phyloP scores from a whole-genome alignment of 2,797 vertebrate species.

The Channa striata region DNA sequence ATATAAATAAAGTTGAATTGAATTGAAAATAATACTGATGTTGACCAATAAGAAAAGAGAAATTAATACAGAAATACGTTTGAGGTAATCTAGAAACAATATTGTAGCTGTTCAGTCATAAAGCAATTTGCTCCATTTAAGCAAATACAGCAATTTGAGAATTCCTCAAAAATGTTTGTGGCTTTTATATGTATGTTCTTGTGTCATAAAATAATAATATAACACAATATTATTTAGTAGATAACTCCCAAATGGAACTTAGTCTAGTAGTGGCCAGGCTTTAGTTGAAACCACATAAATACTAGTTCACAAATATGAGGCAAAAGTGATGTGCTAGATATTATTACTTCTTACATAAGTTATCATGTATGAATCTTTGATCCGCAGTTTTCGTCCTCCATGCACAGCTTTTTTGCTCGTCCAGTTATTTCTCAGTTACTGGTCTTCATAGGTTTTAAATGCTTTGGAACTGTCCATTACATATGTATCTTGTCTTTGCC shows the following conservation, averaged over 20 bases:
- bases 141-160: not conserved
- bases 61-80: not conserved
- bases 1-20: too few relatives aligned
- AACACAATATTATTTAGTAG: not conserved
- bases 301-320: constrained; percentile 22
- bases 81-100: constrained; percentile 3
- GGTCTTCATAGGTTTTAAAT: constrained; percentile 1
- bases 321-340: not conserved
- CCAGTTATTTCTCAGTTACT: constrained; percentile 1
- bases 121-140: not conserved
- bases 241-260: not conserved
- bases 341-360: not conserved
- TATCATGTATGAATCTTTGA: not conserved
- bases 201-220: not conserved
- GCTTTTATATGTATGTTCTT: not conserved
- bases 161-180: not conserved
- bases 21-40: too few relatives aligned
- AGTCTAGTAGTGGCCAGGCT: not conserved
- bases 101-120: not conserved
- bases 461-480: not conserved
- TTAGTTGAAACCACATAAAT: constrained; percentile 24
- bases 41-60: not conserved
- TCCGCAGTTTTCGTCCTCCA: constrained; percentile 6
- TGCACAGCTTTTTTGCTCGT: not conserved
- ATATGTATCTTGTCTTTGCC: not conserved